Evolutionary conservation across 2,888 invertebrate genomes (phyloP), one percentile per base, ranked within the genome.

Genomic region (Pandemis corylana): DNA sequence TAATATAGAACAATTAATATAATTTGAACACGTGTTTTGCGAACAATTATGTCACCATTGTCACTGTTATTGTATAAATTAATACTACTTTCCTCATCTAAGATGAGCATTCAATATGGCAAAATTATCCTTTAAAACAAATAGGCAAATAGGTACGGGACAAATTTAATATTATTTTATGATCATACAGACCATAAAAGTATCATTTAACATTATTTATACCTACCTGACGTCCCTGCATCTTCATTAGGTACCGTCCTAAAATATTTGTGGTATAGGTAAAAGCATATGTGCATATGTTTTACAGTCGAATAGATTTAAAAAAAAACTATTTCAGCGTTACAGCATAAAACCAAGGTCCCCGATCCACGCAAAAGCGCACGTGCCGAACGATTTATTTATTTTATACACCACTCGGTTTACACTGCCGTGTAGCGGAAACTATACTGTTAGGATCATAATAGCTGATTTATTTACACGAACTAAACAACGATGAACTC

Each of bases 301-400:
- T 46, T 46, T 49, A 49, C 41, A 70, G 41, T 36, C 36, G 63
- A 36, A 13, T 63, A 42, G 28, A 36, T 53, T 68, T 15, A 72
- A 49, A 72, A 64, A 72, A 63, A 68, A 53, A 46, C 62, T 63
- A 72, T 72, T 72, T 68, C 41, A 68, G 68, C 68, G 56, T 63
- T 73, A 64, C 51, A 69, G 62, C 65, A 44, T 15, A 82, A 82
- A 84, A 73, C 84, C 89, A 90, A 90, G 89, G 89, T 85, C 86
- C 78, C 73, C 76, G 77, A 46, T 83, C 80, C 78, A 78, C 84
- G 83, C 84, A 83, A 64, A 44, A 82, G 82, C 85, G 84, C 86
- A 82, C 82, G 87, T 84, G 87, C 83, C 84, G 82, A 88, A 76
- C 81, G 86, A 85, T 87, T 89, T 90, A 91, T 91, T 91, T 92